Base-by-base conservation (phyloP, 2,888 invertebrate species). In the Pseudeuparius sepicola region DNA sequence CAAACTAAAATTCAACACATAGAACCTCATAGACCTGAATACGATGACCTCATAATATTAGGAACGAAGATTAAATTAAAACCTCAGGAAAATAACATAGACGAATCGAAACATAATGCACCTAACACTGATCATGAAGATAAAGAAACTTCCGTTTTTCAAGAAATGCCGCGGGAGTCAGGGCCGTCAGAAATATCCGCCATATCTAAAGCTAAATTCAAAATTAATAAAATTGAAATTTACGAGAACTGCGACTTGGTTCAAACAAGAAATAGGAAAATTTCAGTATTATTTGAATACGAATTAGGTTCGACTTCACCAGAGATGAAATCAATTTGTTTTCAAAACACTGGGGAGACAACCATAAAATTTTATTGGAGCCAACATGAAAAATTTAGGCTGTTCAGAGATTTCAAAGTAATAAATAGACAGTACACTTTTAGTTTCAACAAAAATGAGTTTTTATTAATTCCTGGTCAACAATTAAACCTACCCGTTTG, bases 361-460 rank as follows among this genome's bases (percentile, higher is more conserved):
- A 47, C 49, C 4, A 20, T 56, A 12, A 44, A 51, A 15, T 41
- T 52, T 24, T 39, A 43, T 12, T 55, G 50, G 43, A 32, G 38
- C 3, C 25, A 45, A 42, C 17, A 54, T 50, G 34, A 60, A 56
- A 24, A 66, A 63, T 50, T 60, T 60, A 37, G 33, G 14, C 36
- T 46, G 11, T 51, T 52, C 40, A 31, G 42, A 4, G 47, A 51
- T 24, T 39, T 41, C 16, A 30, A 34, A 9, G 16, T 16, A 6
- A 28, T 24, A 9, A 15, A 38, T 7, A 36, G 43, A 24, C 15
- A 31, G 9, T 24, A 38, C 4, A 31, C 40, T 1, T 75, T 73
- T 48, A 71, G 63, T 49, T 75, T 75, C 39, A 65, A 71, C 37
- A 73, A 71, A 54, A 71, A 68, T 42, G 68, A 68, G 50, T 61